A percentile compares a stretch with the other conserved stretches of the same genome.
Evolutionary conservation across 2,113 vertebrate genomes (phyloP).

Genomic region (Ptychochromis oligacanthus): DNA sequence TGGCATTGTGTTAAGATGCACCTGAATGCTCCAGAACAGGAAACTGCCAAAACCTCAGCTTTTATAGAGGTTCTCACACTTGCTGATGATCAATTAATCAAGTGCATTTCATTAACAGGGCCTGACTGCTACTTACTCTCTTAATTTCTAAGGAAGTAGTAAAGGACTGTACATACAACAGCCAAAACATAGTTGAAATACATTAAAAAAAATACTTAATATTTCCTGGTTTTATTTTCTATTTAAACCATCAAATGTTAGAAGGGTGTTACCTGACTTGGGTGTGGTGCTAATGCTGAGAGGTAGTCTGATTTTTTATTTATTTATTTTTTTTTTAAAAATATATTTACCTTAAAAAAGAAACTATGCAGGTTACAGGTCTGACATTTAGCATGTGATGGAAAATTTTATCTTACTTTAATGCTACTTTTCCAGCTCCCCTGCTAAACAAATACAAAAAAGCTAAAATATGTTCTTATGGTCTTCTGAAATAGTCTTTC

Average conservation of each 20-base stretch:
- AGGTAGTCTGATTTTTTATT: neutral
- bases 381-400: neutral
- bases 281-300: neutral
- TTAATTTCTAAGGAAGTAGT: neutral
- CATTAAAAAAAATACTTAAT: neutral
- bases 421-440: no score
- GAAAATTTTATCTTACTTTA: neutral
- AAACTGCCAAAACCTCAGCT: neutral
- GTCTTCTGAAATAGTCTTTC: no score
- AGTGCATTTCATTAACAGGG: no score
- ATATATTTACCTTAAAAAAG: neutral
- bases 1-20: neutral
- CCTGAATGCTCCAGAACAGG: neutral
- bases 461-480: no score
- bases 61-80: neutral
- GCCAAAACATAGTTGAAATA: neutral
- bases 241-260: neutral
- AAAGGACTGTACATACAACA: neutral
- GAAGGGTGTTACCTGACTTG: neutral
- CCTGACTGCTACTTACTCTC: neutral
- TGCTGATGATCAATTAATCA: no score
- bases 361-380: neutral
- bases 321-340: no score
- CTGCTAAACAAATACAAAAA: no score
- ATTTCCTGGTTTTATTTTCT: neutral